phyloP scores from a whole-genome alignment of 2,113 vertebrate genomes.

The Oreochromis tanganicae region DNA sequence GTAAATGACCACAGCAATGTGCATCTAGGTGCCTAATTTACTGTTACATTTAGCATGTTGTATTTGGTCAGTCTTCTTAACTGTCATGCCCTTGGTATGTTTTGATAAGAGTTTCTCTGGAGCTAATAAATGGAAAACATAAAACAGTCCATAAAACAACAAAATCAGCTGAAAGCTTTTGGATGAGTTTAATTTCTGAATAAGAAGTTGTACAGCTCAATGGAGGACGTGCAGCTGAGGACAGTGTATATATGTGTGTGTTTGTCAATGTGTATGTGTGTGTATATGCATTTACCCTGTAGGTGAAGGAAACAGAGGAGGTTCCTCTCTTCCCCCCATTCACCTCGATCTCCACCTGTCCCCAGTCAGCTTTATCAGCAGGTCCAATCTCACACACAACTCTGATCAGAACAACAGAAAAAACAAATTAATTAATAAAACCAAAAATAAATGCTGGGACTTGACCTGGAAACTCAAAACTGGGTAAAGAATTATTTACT shows the following conservation, averaged over 20 bases:
- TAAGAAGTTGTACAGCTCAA: not conserved
- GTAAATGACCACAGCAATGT: not conserved
- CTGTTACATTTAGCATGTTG: not conserved
- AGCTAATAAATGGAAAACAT: slow-evolving; percentile 3
- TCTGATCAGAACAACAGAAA: slow-evolving; percentile 27
- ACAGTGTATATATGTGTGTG: not conserved
- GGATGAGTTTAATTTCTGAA: not conserved
- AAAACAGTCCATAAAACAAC: not conserved
- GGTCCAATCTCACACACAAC: slow-evolving; percentile 70
- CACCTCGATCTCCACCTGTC: slow-evolving; percentile 63
- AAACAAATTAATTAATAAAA: accelerated
- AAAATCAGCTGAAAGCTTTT: slow-evolving; percentile 9
- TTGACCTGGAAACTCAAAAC: not conserved
- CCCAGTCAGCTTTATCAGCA: not conserved
- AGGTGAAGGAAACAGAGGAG: slow-evolving; percentile 64
- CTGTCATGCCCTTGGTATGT: not conserved
- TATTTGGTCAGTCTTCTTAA: not conserved
- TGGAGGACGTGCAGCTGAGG: not conserved
- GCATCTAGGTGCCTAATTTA: not conserved
- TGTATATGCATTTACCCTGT: slow-evolving; percentile 59
- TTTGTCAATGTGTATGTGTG: accelerated
- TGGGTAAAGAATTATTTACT: not conserved
- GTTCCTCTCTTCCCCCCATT: slow-evolving; percentile 62
- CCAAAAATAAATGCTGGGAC: not conserved
- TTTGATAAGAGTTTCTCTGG: slow-evolving; percentile 4